Base-by-base conservation (phyloP, 2,797 vertebrate species). In the Dendrocincla fuliginosa region DNA sequence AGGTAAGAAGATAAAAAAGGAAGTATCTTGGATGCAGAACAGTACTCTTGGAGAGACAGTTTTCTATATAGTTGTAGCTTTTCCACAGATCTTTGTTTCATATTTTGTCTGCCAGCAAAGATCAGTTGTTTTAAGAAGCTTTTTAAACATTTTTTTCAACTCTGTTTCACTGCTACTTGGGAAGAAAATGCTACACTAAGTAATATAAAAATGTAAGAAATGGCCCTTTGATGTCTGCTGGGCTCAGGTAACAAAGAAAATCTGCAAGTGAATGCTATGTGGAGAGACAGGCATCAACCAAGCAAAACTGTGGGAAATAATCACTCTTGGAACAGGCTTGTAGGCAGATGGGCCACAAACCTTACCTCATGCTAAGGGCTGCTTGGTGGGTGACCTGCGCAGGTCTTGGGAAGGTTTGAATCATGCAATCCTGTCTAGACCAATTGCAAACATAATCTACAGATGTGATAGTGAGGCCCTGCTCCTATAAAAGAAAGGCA, bases 201-300 rank as follows among this genome's bases (percentile, higher is more conserved):
- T 85, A 17, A 32, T 27, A 42, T 14, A 69, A 4, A 69, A 63
- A 77, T 81, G 16, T n/a, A 63, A 13, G 10, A 87, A 78, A 68
- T 42, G 19, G 13, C 5, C 74, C n/a, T 3, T 1, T 30, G 24
- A 25, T 33, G 12, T 30, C 42, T 47, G 20, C 5, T 2, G 28
- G 1, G 1, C 23, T 53, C 27, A 18, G 23, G 32, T 46, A 73
- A 56, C 14, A 20, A 27, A 73, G 20, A 53, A 71, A 64, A 73
- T 4, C 1, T 9, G 44, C 0, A 0, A 41, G 4, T 37, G 20
- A 56, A 7, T 41, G 32, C 7, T 24, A 16, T 15, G 10, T 37
- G 24, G 18, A 87, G 16, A 75, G 15, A 49, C 4, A 56, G 32
- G 14, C 42, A 69, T 42, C 35, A 65, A 3, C 10, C 16, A 6